Base-by-base conservation (phyloP, 1,140 invertebrate genomes). In the Bombus waltoni region DNA sequence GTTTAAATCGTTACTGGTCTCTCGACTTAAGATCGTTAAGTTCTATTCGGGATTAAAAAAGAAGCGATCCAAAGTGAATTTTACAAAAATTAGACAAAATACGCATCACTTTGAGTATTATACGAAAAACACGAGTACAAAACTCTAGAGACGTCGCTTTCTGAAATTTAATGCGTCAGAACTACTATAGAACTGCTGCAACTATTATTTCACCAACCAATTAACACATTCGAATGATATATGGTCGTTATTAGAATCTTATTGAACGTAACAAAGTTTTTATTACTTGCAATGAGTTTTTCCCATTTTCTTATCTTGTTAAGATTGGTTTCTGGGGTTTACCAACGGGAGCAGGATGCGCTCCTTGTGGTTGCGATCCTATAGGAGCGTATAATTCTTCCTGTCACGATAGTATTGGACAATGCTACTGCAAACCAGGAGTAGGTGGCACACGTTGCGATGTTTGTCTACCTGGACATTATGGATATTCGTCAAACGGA, bases 401-500 rank as follows among this genome's bases (percentile, higher is more conserved):
- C 53, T 99, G 98, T 95, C 96, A 99, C 93, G 96, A 96, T 8
- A 94, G 95, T 38, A 97, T 96, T 42, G 98, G 98, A 15, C 96
- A 97, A 90, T 99, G 99, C 94, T 94, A 96, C 53, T 99, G 99
- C 95, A 97, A 98, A 89, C 96, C 96, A 8, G 98, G 98, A 9
- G 97, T 99, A 1, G 97, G 96, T n/a, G 98, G 98, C 1, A 93
- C 95, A 28, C 96, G 96, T 47, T 99, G 98, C 94, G 97, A 98
- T 91, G 93, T 94, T 25, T 99, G 99, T 95, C 94, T 97, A 28
- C 96, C 96, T 4, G 97, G 97, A 42, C 97, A 97, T 95, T 99
- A 97, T 94, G 98, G 98, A 74, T 98, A 98, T 91, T 97, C 97
- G 1, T 93, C 96, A 3, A 95, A 96, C 47, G 98, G 98, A 28